These are phyloP conservation scores for Scaptomyza cyrtandrae DNA, from an alignment of 2,888 invertebrate species.

Conservation along the genomic window DNA sequence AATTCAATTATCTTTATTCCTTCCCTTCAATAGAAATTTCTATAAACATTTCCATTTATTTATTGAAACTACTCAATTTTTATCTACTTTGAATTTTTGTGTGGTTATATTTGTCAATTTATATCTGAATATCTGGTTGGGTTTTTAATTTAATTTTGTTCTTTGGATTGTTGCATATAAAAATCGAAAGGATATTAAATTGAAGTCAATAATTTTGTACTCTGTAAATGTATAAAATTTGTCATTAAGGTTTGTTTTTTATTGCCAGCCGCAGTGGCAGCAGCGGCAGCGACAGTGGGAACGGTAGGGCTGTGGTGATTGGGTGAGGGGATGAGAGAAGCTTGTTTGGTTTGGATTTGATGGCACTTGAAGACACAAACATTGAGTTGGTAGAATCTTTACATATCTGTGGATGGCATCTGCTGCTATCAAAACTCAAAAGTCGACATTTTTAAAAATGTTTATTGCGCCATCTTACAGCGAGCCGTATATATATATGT, in stretches of 20 bases:
- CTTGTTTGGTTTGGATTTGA: slow-evolving; percentile 47
- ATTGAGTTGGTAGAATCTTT: not conserved
- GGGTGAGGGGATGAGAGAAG: not conserved
- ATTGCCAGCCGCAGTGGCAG: slow-evolving; percentile 45
- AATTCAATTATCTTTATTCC: not conserved
- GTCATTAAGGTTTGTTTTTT: slow-evolving; percentile 55
- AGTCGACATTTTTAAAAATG: slow-evolving; percentile 77
- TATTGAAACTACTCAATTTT: not conserved
- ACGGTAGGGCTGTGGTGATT: slow-evolving; percentile 7
- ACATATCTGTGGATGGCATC: slow-evolving; percentile 42
- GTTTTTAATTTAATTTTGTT: not conserved
- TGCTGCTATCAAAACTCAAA: slow-evolving; percentile 71
- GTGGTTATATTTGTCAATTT: not conserved
- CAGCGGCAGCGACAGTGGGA: slow-evolving; percentile 27
- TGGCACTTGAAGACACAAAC: slow-evolving; percentile 41
- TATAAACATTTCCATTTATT: not conserved
- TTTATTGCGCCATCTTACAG: too few relatives aligned
- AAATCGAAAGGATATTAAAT: not conserved
- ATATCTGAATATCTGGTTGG: not conserved
- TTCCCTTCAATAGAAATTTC: not conserved
- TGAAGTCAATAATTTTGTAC: slow-evolving; percentile 9
- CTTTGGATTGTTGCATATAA: slow-evolving; percentile 1
- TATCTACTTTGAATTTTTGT: not conserved
- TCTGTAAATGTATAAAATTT: slow-evolving; percentile 42
- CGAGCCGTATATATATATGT: slow-evolving; percentile 11